These are phyloP conservation scores for Protonemura montana DNA, from an alignment of 2,888 invertebrate genomes.

Conservation along the genomic window DNA sequence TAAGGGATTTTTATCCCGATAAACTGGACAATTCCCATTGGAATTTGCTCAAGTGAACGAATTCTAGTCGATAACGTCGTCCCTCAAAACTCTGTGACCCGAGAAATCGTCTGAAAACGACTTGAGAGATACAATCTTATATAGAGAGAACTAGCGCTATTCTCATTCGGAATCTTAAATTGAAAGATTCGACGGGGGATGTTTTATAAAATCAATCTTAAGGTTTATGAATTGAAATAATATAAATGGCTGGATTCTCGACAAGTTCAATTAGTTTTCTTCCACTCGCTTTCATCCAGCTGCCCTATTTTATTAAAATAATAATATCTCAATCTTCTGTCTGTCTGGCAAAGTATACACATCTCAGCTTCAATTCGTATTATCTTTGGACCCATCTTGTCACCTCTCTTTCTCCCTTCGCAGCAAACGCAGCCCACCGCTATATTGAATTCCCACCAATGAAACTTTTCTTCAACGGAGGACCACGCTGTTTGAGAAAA, in stretches of 20 bases:
- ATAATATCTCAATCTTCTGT: constrained; percentile 22
- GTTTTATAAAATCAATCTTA: constrained; percentile 17
- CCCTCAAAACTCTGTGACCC: constrained; percentile 17
- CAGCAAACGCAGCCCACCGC: not conserved
- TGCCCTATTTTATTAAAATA: constrained; percentile 1
- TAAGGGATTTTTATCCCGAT: constrained; percentile 15
- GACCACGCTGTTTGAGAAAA: constrained; percentile 9
- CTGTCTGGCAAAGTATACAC: not conserved
- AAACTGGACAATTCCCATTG: constrained; percentile 7
- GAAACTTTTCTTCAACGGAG: constrained; percentile 9
- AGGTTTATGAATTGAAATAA: constrained; percentile 8
- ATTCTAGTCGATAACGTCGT: constrained; percentile 26
- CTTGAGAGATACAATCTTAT: constrained; percentile 23
- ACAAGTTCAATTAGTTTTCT: constrained; percentile 26
- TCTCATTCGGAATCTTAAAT: constrained; percentile 8
- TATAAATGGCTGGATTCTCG: not conserved
- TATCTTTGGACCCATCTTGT: constrained; percentile 19
- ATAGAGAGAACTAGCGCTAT: not conserved
- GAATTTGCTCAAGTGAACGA: constrained; percentile 2
- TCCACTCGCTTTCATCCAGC: constrained; percentile 22
- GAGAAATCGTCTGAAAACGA: constrained; percentile 29
- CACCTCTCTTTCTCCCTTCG: not conserved
- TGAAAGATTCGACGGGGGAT: constrained; percentile 19
- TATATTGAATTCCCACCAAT: constrained; percentile 26
- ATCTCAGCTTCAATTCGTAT: constrained; percentile 2